Evolutionary conservation across 2,113 vertebrate species (phyloP).

Genomic region (Alces alces): DNA sequence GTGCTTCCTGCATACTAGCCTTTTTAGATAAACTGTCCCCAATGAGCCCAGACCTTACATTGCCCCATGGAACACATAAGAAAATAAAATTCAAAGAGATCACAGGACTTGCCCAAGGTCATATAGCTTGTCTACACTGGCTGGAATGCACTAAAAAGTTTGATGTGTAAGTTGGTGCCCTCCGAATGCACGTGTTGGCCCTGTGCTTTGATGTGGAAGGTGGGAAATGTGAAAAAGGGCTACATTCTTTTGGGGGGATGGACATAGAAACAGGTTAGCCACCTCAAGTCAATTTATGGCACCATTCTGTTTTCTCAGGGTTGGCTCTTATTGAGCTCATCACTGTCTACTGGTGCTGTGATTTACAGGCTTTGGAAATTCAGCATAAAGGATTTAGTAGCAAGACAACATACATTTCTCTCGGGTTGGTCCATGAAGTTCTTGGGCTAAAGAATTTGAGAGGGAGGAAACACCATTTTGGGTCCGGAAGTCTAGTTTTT

Average conservation of each 20-base stretch:
- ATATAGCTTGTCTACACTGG: accelerated
- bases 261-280: neutral
- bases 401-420: conserved; percentile 14
- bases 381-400: conserved; percentile 39
- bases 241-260: neutral
- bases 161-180: neutral
- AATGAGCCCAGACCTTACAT: neutral
- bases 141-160: neutral
- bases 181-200: neutral
- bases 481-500: neutral
- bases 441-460: neutral
- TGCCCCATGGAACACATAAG: neutral
- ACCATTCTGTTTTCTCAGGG: neutral
- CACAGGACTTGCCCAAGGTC: neutral
- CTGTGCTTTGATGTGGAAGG: neutral
- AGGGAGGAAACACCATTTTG: neutral
- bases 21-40: neutral
- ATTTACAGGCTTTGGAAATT: conserved; percentile 37
- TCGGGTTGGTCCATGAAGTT: neutral
- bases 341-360: neutral
- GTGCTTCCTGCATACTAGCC: neutral
- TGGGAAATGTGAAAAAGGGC: neutral
- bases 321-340: neutral
- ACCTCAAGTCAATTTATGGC: neutral
- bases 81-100: neutral